Conservation (phyloP, 92 coral and sea anemone genomes). For the Porites lobata region DNA sequence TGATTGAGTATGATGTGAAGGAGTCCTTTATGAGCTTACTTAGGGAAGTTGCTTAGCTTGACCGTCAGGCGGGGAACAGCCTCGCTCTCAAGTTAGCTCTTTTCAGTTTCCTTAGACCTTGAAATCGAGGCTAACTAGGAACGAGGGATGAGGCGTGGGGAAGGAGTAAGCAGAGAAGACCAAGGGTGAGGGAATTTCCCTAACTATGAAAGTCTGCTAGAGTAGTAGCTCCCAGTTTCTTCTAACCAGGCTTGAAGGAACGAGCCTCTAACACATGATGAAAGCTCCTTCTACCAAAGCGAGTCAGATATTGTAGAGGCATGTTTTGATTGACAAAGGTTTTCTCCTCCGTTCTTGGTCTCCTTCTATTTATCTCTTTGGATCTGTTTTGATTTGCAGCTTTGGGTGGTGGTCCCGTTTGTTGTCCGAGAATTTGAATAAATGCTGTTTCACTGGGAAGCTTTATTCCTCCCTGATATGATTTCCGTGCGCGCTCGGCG, state of each 20-base stretch:
- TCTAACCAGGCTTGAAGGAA: constrained; percentile 81
- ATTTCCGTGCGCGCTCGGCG: constrained; percentile 4
- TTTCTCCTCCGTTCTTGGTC: constrained; percentile 23
- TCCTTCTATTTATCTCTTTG: constrained; percentile 17
- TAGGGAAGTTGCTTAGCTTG: too few relatives aligned
- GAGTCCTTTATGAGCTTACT: too few relatives aligned
- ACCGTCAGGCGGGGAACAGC: too few relatives aligned
- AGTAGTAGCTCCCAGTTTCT: constrained; percentile 60
- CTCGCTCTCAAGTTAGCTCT: too few relatives aligned
- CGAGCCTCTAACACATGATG: constrained; percentile 89
- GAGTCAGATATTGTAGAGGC: constrained; percentile 73
- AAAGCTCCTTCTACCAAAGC: constrained; percentile 70
- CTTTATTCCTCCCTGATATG: constrained; percentile 16
- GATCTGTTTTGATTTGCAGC: constrained; percentile 1
- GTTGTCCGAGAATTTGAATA: constrained; percentile 75
- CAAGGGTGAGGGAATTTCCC: not conserved
- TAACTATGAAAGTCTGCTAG: constrained; percentile 67
- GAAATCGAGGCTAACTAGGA: too few relatives aligned
- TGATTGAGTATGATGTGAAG: too few relatives aligned
- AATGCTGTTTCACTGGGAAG: constrained; percentile 62
- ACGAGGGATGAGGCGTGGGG: too few relatives aligned
- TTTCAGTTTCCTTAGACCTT: too few relatives aligned
- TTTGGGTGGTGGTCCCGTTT: constrained; percentile 72
- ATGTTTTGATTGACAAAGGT: constrained; percentile 12
- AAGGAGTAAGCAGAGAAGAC: too few relatives aligned